These are phyloP conservation scores for Melangyna quadrimaculata DNA, from an alignment of 2,888 invertebrate species.

Conservation along the genomic window DNA sequence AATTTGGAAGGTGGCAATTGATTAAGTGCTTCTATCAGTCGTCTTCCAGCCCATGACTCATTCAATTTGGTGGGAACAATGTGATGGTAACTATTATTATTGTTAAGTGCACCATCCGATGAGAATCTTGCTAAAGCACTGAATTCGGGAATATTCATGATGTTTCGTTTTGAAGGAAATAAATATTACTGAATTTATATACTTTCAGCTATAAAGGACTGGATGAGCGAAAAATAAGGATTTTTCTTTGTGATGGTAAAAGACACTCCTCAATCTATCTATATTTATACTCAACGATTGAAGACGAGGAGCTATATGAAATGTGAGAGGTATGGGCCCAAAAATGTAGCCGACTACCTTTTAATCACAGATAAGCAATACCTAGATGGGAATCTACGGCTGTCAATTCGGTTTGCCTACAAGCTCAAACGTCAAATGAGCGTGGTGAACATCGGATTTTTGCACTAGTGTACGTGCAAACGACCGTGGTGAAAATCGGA, in stretches of 20 bases:
- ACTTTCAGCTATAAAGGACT: background rate
- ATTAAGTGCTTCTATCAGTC: constrained; percentile 81
- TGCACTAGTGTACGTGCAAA: no score
- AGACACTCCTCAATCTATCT: background rate
- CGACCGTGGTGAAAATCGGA: no score
- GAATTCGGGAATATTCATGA: constrained; percentile 66
- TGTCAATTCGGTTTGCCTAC: no score
- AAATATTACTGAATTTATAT: background rate
- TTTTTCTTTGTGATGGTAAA: background rate
- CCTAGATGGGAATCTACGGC: no score
- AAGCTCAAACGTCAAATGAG: no score
- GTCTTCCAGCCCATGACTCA: constrained; percentile 84
- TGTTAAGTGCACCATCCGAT: constrained; percentile 79
- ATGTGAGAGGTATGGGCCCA: background rate
- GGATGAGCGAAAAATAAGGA: background rate
- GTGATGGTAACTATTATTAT: constrained; percentile 68
- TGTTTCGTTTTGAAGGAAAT: background rate
- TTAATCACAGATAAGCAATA: no score
- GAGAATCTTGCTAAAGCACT: constrained; percentile 70
- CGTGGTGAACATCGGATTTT: no score
- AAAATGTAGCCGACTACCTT: background rate
- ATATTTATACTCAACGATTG: background rate
- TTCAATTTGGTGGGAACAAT: constrained; percentile 81
- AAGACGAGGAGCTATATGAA: constrained; percentile 12
- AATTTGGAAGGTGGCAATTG: constrained; percentile 77